phyloP scores from a whole-genome alignment of 2,113 vertebrate genomes.

The Pogona vitticeps region DNA sequence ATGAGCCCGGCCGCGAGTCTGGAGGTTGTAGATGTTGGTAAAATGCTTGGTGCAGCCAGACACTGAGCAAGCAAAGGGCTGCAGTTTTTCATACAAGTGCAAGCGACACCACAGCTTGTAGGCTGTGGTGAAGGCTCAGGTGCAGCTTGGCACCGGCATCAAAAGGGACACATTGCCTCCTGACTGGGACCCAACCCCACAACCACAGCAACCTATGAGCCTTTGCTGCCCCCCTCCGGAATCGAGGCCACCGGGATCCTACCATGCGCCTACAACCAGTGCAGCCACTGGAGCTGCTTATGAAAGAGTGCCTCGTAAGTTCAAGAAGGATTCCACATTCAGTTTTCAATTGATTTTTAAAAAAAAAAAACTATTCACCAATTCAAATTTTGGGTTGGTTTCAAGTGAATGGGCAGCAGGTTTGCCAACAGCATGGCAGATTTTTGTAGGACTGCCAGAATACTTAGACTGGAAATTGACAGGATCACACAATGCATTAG shows the following conservation, averaged over 20 bases:
- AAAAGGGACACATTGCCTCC: constrained; percentile 77
- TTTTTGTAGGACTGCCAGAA: neutral
- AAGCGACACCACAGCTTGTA: constrained; percentile 95
- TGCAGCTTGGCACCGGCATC: constrained; percentile 88
- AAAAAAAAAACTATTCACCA: neutral
- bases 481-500: neutral
- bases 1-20: constrained; percentile 90
- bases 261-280: constrained; percentile 88
- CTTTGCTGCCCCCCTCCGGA: neutral
- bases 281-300: constrained; percentile 90
- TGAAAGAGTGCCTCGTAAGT: constrained; percentile 77
- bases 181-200: too few relatives aligned
- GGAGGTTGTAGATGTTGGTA: constrained; percentile 96
- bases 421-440: neutral
- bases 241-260: neutral
- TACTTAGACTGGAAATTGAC: neutral
- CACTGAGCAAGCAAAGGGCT: constrained; percentile 87
- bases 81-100: constrained; percentile 92
- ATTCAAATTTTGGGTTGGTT: neutral
- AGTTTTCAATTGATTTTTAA: neutral
- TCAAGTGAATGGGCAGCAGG: neutral
- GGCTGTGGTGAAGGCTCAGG: constrained; percentile 94
- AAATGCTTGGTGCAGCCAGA: constrained; percentile 92
- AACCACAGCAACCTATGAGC: neutral
- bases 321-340: neutral